Evolutionary conservation across 1,140 invertebrate genomes (phyloP).

Genomic region (Meloidogyne chitwoodi): DNA sequence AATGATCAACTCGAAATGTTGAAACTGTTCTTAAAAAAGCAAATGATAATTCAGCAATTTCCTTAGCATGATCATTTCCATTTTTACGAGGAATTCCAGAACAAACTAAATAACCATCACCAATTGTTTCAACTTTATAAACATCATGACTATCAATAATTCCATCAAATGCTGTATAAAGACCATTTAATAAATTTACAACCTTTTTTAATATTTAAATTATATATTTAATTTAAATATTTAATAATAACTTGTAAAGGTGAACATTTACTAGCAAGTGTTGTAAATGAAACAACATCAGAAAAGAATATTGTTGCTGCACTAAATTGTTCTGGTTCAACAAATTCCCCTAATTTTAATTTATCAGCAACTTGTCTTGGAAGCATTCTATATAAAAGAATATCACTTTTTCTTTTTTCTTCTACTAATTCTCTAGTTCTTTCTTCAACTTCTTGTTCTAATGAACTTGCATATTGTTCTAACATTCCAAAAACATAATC

Average conservation of each 20-base stretch:
- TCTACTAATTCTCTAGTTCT: slow-evolving; percentile 84
- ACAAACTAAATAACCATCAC: slow-evolving; percentile 85
- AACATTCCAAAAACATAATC: slow-evolving; percentile 80
- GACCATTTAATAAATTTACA: slow-evolving; percentile 88
- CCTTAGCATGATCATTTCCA: slow-evolving; percentile 65
- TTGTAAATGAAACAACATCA: slow-evolving; percentile 95
- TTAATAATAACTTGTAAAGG: slow-evolving; percentile 68
- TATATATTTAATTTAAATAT: background rate
- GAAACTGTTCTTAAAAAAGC: slow-evolving; percentile 66
- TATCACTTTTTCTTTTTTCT: slow-evolving; percentile 91
- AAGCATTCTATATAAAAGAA: slow-evolving; percentile 80
- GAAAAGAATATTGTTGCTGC: slow-evolving; percentile 72
- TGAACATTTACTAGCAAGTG: slow-evolving; percentile 87
- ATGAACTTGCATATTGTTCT: slow-evolving; percentile 78
- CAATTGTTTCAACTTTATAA: slow-evolving; percentile 92
- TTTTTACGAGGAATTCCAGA: slow-evolving; percentile 66
- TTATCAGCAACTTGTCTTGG: slow-evolving; percentile 70
- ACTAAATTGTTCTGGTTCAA: slow-evolving; percentile 89
- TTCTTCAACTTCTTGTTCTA: slow-evolving; percentile 82
- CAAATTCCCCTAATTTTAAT: slow-evolving; percentile 79
- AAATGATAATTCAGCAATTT: slow-evolving; percentile 64
- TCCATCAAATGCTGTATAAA: slow-evolving; percentile 87
- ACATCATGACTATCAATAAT: slow-evolving; percentile 90
- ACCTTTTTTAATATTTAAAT: slow-evolving; percentile 67
- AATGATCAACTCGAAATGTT: slow-evolving; percentile 77